phyloP scores from a whole-genome alignment of 1,140 invertebrate genomes.

The Papilio dardanus region DNA sequence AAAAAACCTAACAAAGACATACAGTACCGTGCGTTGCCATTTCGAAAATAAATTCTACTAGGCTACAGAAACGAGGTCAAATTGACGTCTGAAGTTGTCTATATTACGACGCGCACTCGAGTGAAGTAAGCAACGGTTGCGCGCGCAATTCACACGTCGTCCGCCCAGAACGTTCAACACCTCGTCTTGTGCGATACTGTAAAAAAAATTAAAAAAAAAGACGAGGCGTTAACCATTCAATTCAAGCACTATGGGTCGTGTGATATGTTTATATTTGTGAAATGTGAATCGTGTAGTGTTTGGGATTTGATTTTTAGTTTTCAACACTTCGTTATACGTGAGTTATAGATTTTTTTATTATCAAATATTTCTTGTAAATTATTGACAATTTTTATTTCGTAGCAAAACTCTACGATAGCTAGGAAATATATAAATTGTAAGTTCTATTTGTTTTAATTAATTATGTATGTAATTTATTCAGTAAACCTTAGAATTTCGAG shows the following conservation, averaged over 20 bases:
- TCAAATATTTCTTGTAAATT: background rate
- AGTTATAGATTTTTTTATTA: constrained; percentile 2
- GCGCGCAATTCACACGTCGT: constrained; percentile 39
- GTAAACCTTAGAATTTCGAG: too few species aligned
- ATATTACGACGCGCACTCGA: constrained; percentile 3
- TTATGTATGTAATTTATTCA: too few species aligned
- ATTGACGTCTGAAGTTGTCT: constrained; percentile 28
- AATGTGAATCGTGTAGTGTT: constrained; percentile 1
- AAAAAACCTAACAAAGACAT: background rate
- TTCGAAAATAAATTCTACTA: constrained; percentile 73
- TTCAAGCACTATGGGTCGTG: background rate
- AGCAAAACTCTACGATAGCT: too few species aligned
- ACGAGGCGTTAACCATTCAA: constrained; percentile 24
- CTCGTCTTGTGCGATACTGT: background rate
- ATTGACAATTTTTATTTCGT: background rate
- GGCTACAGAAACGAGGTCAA: constrained; percentile 64
- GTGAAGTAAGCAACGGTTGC: constrained; percentile 57
- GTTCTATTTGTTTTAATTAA: too few species aligned
- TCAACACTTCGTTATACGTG: background rate
- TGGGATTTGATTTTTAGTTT: background rate
- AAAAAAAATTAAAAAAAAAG: constrained; percentile 23
- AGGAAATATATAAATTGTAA: too few species aligned
- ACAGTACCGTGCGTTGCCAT: constrained; percentile 60
- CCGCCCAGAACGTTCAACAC: constrained; percentile 29
- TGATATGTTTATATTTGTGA: background rate